A percentile compares a stretch with the other conserved stretches of the same genome.
Evolutionary conservation across 2,113 vertebrate genomes (phyloP).

Genomic region (Calyptommatus sinebrachiatus): DNA sequence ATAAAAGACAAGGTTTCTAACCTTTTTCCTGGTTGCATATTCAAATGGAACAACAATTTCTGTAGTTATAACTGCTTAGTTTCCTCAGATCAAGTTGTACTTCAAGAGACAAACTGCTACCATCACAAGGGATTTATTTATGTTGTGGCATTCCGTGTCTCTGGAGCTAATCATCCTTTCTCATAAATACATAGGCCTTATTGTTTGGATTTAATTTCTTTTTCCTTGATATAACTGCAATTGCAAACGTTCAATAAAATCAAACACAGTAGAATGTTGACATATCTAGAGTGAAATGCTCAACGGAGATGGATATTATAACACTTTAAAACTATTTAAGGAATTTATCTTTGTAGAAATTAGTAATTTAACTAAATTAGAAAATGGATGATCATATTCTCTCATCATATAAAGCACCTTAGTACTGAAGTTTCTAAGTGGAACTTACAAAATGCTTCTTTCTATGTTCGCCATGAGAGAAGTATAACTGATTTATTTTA

Average conservation of each 20-base stretch:
- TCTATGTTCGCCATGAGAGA: constrained; percentile 76
- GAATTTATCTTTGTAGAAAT: constrained; percentile 66
- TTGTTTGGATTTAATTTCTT: constrained; percentile 65
- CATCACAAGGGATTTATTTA: constrained; percentile 45
- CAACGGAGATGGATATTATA: constrained; percentile 66
- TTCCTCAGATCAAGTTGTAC: constrained; percentile 51
- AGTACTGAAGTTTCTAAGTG: constrained; percentile 56
- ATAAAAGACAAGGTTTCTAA: constrained; percentile 43
- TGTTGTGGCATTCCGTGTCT: constrained; percentile 53
- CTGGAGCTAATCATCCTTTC: constrained; percentile 59
- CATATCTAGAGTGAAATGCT: constrained; percentile 60
- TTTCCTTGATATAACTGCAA: constrained; percentile 62
- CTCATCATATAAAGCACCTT: constrained; percentile 57
- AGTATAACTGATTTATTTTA: constrained; percentile 85
- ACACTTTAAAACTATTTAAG: constrained; percentile 63
- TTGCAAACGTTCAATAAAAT: constrained; percentile 70
- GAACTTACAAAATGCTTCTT: constrained; percentile 2
- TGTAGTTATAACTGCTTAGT: constrained; percentile 40
- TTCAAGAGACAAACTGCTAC: constrained; percentile 50
- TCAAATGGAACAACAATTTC: constrained; percentile 49
- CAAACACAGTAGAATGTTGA: constrained; percentile 62
- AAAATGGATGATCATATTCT: constrained; percentile 65
- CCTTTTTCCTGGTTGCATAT: constrained; percentile 39
- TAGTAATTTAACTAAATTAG: constrained; percentile 74
- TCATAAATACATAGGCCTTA: constrained; percentile 63